Conservation (phyloP, 2,888 invertebrate species). For the Octodonta nipae region DNA sequence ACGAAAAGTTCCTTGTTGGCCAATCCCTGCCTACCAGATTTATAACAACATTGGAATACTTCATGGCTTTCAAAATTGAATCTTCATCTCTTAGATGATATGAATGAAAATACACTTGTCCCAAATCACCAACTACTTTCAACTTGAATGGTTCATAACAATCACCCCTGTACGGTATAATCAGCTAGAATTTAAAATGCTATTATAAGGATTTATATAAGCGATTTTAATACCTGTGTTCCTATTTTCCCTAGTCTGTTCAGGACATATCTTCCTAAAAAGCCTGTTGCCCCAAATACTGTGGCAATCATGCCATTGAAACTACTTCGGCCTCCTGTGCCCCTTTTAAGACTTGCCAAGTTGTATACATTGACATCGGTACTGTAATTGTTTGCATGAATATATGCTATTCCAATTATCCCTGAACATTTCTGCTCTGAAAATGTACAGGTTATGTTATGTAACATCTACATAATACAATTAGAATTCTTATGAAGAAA, state of each 20-base stretch:
- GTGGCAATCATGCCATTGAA: constrained; percentile 97
- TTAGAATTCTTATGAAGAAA: background rate
- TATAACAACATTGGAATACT: constrained; percentile 93
- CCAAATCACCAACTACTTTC: constrained; percentile 84
- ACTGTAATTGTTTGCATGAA: constrained; percentile 38
- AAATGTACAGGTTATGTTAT: constrained; percentile 19
- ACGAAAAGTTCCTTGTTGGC: constrained; percentile 83
- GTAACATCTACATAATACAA: constrained; percentile 9
- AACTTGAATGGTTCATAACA: constrained; percentile 62
- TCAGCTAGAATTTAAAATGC: constrained; percentile 49
- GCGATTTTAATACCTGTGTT: constrained; percentile 57
- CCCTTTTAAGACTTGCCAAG: constrained; percentile 58
- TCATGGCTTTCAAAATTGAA: constrained; percentile 68
- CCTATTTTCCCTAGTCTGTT: constrained; percentile 82
- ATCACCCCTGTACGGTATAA: constrained; percentile 85
- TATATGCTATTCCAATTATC: constrained; percentile 26
- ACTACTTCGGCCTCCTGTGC: constrained; percentile 85
- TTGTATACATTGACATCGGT: constrained; percentile 43
- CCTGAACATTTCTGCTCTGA: constrained; percentile 26
- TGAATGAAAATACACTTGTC: constrained; percentile 83
- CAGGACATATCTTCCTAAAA: constrained; percentile 75
- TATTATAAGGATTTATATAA: background rate
- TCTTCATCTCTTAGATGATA: constrained; percentile 76
- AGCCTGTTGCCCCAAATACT: constrained; percentile 88
- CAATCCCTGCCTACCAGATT: constrained; percentile 85